These are phyloP conservation scores for Dendropsophus ebraccatus DNA, from an alignment of 2,113 vertebrate genomes.

Conservation along the genomic window DNA sequence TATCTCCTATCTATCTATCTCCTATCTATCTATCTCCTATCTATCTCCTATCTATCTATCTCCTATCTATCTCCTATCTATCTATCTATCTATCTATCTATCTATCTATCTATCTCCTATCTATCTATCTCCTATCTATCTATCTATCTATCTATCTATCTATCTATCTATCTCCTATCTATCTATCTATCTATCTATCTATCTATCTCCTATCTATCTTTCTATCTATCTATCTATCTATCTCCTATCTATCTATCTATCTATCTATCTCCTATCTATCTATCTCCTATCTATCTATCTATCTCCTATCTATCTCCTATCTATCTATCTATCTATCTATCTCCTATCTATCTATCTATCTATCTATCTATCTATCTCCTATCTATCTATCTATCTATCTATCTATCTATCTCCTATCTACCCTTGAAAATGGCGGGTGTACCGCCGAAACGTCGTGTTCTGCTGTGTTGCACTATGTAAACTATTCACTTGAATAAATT, in stretches of 20 bases:
- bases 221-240: too few relatives aligned
- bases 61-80: background rate
- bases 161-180: slow-evolving; percentile 9
- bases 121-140: too few relatives aligned
- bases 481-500: too few relatives aligned
- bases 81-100: too few relatives aligned
- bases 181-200: slow-evolving; percentile 8
- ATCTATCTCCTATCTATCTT: too few relatives aligned
- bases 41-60: slow-evolving; percentile 1
- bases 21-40: background rate
- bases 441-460: too few relatives aligned
- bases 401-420: background rate
- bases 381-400: background rate
- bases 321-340: slow-evolving; percentile 11
- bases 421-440: too few relatives aligned
- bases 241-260: too few relatives aligned
- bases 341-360: background rate
- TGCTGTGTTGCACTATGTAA: too few relatives aligned
- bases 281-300: background rate
- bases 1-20: too few relatives aligned
- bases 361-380: slow-evolving; percentile 1
- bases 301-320: background rate
- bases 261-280: too few relatives aligned
- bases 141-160: background rate
- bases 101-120: too few relatives aligned